A percentile compares a stretch with the other conserved stretches of the same genome.
phyloP scores from a whole-genome alignment of 2,113 vertebrate genomes.

The Mus pahari region DNA sequence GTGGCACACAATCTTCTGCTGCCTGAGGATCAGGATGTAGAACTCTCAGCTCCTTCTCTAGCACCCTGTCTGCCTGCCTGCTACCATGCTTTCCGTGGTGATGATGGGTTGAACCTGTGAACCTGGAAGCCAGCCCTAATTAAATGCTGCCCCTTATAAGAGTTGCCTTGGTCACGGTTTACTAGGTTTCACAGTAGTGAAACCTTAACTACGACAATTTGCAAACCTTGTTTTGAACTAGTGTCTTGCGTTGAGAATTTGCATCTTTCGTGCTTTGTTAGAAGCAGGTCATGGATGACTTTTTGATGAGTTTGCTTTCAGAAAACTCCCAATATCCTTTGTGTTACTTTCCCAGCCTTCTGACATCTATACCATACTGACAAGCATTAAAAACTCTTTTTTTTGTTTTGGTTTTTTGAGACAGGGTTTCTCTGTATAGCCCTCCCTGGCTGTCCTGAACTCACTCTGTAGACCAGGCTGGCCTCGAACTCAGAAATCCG shows the following conservation, averaged over 20 bases:
- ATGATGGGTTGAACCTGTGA: background rate
- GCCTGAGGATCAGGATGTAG: background rate
- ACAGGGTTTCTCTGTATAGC: too few species aligned
- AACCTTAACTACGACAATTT: background rate
- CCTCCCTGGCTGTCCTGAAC: too few species aligned
- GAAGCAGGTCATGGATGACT: background rate
- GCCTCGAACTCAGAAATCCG: too few species aligned
- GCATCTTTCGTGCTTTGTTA: background rate
- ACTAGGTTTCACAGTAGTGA: background rate
- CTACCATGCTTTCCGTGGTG: background rate
- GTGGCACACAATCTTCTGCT: background rate
- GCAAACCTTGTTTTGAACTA: background rate
- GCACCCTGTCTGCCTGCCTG: background rate
- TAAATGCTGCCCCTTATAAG: background rate
- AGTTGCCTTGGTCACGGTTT: background rate
- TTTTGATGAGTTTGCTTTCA: constrained; percentile 8
- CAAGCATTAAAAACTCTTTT: background rate
- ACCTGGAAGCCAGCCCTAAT: background rate
- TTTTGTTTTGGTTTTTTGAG: too few species aligned
- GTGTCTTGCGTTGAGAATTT: background rate
- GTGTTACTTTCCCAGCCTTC: constrained; percentile 5
- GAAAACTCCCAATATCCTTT: background rate
- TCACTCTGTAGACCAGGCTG: too few species aligned
- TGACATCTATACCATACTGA: background rate
- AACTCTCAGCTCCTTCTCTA: background rate